Percentiles rank a stretch among this genome's conserved stretches.
phyloP scores from a whole-genome alignment of 2,797 vertebrate species.

The Sebastes wilsoni region DNA sequence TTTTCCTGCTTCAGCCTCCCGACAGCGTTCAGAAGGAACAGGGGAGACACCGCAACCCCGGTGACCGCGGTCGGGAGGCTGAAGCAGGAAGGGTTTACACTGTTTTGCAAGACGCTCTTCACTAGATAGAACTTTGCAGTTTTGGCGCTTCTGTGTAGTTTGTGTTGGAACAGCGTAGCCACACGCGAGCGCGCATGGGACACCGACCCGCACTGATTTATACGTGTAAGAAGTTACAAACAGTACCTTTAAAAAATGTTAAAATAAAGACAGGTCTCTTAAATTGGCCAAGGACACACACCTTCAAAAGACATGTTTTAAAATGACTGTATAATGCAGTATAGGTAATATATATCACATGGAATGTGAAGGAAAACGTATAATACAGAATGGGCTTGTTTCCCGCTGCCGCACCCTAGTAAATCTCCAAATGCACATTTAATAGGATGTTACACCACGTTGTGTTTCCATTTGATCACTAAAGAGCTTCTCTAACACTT shows the following conservation, averaged over 20 bases:
- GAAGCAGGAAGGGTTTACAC: too few relatives aligned
- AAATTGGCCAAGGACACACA: neutral
- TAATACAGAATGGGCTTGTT: neutral
- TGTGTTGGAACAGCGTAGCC: too few relatives aligned
- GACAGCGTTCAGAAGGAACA: too few relatives aligned
- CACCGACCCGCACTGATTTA: too few relatives aligned
- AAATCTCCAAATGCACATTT: neutral
- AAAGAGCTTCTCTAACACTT: neutral
- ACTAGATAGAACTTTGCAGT: too few relatives aligned
- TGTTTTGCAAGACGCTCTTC: too few relatives aligned
- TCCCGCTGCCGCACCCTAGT: neutral
- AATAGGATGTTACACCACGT: neutral
- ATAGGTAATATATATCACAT: neutral
- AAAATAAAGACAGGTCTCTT: neutral
- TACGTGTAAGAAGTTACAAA: too few relatives aligned
- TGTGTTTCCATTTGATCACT: neutral
- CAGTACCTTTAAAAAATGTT: neutral
- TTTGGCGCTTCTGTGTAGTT: too few relatives aligned
- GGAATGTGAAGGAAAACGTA: neutral
- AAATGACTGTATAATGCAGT: neutral
- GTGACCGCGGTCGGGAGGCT: too few relatives aligned
- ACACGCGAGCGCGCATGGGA: too few relatives aligned
- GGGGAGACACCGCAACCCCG: too few relatives aligned
- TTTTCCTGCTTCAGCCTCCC: too few relatives aligned
- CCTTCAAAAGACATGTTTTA: neutral